phyloP scores from a whole-genome alignment of 2,113 vertebrate species.

The Zonotrichia leucophrys region DNA sequence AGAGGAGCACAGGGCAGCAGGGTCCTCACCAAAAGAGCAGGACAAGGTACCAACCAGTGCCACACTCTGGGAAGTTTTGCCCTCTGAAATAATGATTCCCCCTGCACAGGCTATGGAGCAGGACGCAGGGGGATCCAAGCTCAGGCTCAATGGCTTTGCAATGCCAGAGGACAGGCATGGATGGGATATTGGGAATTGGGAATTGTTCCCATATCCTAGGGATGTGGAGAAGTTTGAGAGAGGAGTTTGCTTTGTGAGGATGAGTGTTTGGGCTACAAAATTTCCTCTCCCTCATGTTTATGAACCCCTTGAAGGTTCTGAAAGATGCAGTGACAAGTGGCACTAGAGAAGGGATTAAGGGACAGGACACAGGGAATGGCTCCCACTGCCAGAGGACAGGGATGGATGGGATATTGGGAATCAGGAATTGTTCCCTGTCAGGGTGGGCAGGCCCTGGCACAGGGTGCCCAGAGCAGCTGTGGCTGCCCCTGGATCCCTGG shows the following conservation, averaged over 20 bases:
- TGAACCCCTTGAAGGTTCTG: too few relatives aligned
- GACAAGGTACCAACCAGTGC: accelerated
- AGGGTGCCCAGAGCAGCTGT: background rate
- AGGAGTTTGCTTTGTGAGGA: too few relatives aligned
- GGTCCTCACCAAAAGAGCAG: background rate
- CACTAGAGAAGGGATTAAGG: too few relatives aligned
- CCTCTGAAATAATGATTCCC: background rate
- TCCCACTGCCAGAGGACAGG: background rate
- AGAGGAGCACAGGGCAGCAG: background rate
- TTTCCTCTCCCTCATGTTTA: too few relatives aligned
- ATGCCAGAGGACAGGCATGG: accelerated
- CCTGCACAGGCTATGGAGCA: background rate
- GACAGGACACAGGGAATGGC: too few relatives aligned
- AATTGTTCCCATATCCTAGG: too few relatives aligned
- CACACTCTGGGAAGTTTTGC: background rate
- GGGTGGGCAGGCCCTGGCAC: background rate
- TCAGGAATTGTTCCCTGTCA: accelerated
- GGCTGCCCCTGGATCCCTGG: background rate
- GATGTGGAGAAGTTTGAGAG: too few relatives aligned
- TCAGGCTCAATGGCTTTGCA: background rate
- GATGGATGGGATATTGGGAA: background rate
- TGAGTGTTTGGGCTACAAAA: too few relatives aligned
- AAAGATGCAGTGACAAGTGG: too few relatives aligned
- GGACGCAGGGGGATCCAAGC: background rate
- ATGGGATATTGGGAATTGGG: background rate